phyloP scores from a whole-genome alignment of 2,113 vertebrate genomes.

The Chionomys nivalis region DNA sequence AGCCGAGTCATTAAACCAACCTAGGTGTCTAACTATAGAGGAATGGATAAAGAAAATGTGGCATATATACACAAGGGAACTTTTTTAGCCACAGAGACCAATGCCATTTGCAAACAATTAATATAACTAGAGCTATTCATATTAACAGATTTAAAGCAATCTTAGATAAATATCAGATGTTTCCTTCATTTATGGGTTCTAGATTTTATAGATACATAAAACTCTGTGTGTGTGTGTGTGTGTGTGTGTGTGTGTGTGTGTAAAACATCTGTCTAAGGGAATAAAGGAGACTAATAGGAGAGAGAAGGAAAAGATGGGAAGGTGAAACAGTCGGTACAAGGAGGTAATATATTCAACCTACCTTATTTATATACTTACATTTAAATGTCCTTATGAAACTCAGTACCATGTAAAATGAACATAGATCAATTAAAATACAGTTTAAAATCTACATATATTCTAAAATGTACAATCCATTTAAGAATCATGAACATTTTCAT shows the following conservation, averaged over 20 bases:
- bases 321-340: not conserved
- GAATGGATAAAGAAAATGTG: not conserved
- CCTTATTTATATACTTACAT: not conserved
- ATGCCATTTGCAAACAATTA: not conserved
- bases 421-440: not conserved
- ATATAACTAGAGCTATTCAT: not conserved
- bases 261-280: not conserved
- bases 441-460: not conserved
- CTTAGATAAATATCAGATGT: not conserved
- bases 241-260: too few species aligned
- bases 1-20: not conserved
- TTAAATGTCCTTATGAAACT: not conserved
- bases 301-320: not conserved
- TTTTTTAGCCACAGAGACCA: not conserved
- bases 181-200: not conserved
- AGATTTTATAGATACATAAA: not conserved
- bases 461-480: constrained; percentile 52
- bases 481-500: constrained; percentile 81
- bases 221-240: not conserved
- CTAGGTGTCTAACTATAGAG: not conserved
- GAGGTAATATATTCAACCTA: not conserved
- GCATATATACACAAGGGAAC: not conserved
- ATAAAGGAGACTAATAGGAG: not conserved
- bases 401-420: not conserved
- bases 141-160: not conserved